Conservation (phyloP, 2,888 invertebrate species). For the Caenorhabditis becei region DNA sequence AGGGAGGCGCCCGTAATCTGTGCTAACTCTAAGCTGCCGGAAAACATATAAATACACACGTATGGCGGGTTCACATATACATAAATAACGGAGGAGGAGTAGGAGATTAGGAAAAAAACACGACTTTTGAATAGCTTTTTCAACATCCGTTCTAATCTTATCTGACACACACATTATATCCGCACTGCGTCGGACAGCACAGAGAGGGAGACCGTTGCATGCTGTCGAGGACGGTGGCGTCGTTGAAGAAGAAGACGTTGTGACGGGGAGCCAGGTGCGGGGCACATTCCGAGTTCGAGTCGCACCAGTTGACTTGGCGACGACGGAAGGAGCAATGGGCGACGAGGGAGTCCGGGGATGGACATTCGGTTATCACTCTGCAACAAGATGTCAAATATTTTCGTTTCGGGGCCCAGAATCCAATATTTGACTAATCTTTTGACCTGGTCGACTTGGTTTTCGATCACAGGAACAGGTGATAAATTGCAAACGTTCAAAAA, state of each 20-base stretch:
- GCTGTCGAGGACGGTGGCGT: slow-evolving; percentile 27
- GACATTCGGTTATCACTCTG: slow-evolving; percentile 43
- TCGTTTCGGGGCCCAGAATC: too few species aligned
- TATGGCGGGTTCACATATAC: slow-evolving; percentile 13
- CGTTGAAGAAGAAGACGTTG: slow-evolving; percentile 33
- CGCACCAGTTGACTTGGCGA: slow-evolving; percentile 54
- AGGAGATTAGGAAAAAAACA: neutral
- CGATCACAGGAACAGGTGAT: too few species aligned
- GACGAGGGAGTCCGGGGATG: slow-evolving; percentile 33
- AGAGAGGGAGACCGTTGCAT: slow-evolving; percentile 24
- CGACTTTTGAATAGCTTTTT: neutral
- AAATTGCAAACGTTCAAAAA: too few species aligned
- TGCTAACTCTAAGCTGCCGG: slow-evolving; percentile 17
- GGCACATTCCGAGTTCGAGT: slow-evolving; percentile 49
- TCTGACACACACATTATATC: slow-evolving; percentile 57
- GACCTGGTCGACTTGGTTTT: neutral
- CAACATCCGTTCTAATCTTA: neutral
- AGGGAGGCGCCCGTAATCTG: neutral
- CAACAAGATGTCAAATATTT: neutral
- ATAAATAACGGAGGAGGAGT: neutral
- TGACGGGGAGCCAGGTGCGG: slow-evolving; percentile 53
- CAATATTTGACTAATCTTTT: too few species aligned
- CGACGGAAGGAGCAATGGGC: slow-evolving; percentile 37
- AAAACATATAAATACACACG: slow-evolving; percentile 5
- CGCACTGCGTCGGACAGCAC: slow-evolving; percentile 59